A percentile compares a stretch with the other conserved stretches of the same genome.
Evolutionary conservation across 2,797 vertebrate species (phyloP).

Genomic region (Melanotaenia pygmaea): DNA sequence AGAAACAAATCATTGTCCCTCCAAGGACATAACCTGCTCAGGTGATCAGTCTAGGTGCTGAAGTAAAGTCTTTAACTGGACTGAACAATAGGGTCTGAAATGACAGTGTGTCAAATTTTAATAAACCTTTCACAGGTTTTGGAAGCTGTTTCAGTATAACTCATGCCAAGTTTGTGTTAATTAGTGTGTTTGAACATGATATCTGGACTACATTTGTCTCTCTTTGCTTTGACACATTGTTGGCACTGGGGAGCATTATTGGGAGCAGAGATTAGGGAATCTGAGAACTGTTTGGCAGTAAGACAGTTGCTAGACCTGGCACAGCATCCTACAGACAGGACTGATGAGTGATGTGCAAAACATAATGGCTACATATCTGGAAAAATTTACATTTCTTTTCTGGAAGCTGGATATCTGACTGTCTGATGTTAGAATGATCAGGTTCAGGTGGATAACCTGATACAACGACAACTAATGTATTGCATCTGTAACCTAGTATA

Average conservation of each 20-base stretch:
- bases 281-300: background rate
- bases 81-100: background rate
- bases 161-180: background rate
- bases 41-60: background rate
- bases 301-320: background rate
- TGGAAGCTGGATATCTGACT: too few relatives aligned
- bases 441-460: background rate
- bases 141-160: background rate
- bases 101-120: background rate
- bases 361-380: background rate
- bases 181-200: background rate
- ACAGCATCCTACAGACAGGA: background rate
- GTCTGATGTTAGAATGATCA: too few relatives aligned
- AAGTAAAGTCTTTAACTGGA: background rate
- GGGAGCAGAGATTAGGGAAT: background rate
- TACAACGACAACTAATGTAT: background rate
- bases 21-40: too few relatives aligned
- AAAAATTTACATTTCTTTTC: background rate
- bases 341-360: background rate
- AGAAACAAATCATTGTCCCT: background rate
- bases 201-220: background rate
- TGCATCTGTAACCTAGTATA: background rate
- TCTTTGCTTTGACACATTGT: background rate
- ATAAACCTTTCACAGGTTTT: constrained; percentile 4
- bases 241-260: constrained; percentile 1